phyloP scores from a whole-genome alignment of 2,113 vertebrate genomes.

The Vidua macroura region DNA sequence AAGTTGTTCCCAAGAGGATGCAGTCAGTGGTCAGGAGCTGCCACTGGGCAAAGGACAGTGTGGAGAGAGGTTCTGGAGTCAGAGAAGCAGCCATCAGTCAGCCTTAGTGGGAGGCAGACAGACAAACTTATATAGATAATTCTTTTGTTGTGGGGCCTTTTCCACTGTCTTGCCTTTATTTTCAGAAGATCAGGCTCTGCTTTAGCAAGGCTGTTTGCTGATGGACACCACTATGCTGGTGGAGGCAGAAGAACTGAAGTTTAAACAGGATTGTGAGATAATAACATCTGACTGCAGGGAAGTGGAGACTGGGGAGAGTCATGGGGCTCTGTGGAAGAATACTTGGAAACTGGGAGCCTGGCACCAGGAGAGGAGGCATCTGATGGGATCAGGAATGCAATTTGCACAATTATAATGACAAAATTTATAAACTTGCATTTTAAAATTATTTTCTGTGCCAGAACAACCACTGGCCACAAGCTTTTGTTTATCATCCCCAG shows the following conservation, averaged over 20 bases:
- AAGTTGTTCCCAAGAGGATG: neutral
- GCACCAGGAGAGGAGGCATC: neutral
- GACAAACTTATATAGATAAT: neutral
- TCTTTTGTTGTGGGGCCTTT: neutral
- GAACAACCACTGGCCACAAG: neutral
- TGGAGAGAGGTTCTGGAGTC: neutral
- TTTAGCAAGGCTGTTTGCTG: neutral
- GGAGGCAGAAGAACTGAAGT: slow-evolving; percentile 1
- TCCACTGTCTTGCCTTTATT: neutral
- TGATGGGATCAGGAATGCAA: neutral
- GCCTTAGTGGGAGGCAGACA: neutral
- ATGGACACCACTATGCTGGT: neutral
- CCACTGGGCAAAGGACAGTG: neutral
- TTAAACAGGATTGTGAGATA: slow-evolving; percentile 2
- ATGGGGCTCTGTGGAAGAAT: neutral
- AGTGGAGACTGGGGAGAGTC: neutral
- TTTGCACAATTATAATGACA: neutral
- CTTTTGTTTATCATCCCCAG: neutral
- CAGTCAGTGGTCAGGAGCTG: neutral
- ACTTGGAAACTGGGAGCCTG: neutral
- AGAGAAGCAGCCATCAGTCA: neutral
- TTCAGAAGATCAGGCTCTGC: neutral
- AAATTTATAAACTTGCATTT: neutral
- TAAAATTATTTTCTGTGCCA: neutral
- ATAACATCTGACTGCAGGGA: neutral